phyloP scores from a whole-genome alignment of 2,888 invertebrate species.

The Arctia plantaginis region DNA sequence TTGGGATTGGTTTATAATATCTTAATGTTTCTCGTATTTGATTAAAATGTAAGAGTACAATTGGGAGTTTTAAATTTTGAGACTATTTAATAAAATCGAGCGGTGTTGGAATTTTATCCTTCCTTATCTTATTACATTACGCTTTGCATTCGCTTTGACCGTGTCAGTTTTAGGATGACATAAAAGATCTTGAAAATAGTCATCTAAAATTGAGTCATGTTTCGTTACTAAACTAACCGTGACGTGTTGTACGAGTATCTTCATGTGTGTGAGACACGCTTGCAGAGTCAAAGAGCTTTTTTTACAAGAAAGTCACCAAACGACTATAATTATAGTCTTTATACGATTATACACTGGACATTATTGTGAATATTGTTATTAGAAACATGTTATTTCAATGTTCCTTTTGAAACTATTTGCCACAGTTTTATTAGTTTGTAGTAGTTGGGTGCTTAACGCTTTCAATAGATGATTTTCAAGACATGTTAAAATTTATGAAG shows the following conservation, averaged over 20 bases:
- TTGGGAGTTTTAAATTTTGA: neutral
- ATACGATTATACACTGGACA: neutral
- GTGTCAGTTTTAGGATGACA: neutral
- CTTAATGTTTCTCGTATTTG: neutral
- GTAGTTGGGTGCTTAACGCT: no score
- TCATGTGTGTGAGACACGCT: neutral
- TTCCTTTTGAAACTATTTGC: no score
- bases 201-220: neutral
- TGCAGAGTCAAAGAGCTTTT: neutral
- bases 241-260: neutral
- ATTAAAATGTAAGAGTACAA: neutral
- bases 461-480: no score
- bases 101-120: neutral
- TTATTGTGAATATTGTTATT: neutral
- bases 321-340: neutral
- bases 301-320: neutral
- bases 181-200: neutral
- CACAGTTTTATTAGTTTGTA: no score
- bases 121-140: neutral
- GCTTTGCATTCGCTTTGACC: neutral
- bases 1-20: neutral
- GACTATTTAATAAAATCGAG: neutral
- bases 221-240: neutral
- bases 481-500: no score
- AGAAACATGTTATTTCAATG: neutral